Evolutionary conservation across 2,797 vertebrate species (phyloP), one percentile per base, ranked within the genome.

Genomic region (Petrocephalus sullivani): DNA sequence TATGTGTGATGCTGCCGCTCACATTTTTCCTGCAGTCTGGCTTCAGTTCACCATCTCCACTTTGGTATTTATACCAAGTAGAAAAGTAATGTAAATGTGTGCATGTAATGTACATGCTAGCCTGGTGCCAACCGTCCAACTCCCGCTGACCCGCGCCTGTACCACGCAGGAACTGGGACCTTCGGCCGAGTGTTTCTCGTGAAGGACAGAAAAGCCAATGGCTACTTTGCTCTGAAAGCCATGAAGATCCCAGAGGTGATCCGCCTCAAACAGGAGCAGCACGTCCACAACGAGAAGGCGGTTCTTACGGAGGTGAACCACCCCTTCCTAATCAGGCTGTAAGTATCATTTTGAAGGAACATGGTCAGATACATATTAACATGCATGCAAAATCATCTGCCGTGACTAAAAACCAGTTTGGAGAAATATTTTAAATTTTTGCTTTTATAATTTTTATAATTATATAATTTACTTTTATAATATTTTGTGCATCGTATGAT

Each of bases 201-300:
- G 58, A 95, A 95, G 89, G 96, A 98, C 91, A 97, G 97, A 93
- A 93, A 95, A 61, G 95, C 91, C 84, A 91, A 95, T 85, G 92
- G 89, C 33, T 98, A 96, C 94, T 97, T 95, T 82, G 98, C 98
- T 0, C 95, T 99, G 89, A 99, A 99, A 94, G 96, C 97, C 61
- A 98, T 99, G 98, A 98, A 97, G 93, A 99, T 99, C 93, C 95
- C 96, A 0, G 98, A 99, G 57, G 97, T 99, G 84, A 97, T 98
- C 92, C 96, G 98, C 5, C 95, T 99, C 90, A 98, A 98, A 92
- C 98, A 99, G 93, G 97, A 99, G 87, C 97, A 98, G 33, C 98
- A 99, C 0, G 98, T 99, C 5, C 97, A 98, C 94, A 99, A 98
- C 3, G 97, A 99, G 93, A 99, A 99, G 91, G 96, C 97, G 14